These are phyloP conservation scores for Folsomia manolachei DNA, from an alignment of 2,888 invertebrate genomes.

Conservation along the genomic window DNA sequence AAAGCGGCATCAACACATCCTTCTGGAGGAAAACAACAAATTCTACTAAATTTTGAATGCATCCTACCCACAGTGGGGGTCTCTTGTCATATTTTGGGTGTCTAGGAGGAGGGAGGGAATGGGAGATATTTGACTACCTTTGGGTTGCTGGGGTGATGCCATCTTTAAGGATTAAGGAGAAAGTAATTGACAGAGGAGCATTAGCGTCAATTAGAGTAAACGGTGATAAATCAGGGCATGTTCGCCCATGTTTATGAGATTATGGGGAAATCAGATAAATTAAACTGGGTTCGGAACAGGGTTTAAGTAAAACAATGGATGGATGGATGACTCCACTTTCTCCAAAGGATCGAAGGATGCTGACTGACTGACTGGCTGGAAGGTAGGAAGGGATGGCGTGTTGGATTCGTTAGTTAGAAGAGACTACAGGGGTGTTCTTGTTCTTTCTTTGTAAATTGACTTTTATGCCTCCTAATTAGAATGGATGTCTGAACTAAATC, in stretches of 20 bases:
- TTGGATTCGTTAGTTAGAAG: neutral
- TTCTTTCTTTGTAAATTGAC: constrained; percentile 36
- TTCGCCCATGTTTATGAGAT: neutral
- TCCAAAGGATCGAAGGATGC: no score
- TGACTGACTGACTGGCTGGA: neutral
- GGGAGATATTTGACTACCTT: neutral
- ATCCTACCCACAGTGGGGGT: neutral
- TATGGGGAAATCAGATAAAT: neutral
- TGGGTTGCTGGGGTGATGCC: no score
- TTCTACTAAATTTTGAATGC: neutral
- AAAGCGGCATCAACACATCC: neutral
- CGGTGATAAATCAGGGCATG: neutral
- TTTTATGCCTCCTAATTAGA: constrained; percentile 50
- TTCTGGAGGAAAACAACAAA: neutral
- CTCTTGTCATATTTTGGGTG: neutral
- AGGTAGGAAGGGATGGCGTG: neutral
- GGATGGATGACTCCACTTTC: neutral
- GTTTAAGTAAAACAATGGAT: neutral
- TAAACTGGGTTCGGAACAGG: neutral
- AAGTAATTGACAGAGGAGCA: neutral
- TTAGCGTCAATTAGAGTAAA: neutral
- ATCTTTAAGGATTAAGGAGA: neutral
- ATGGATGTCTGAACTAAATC: constrained; percentile 47
- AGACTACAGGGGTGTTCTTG: no score
- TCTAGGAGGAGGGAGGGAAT: neutral